Evolutionary conservation across 1,140 invertebrate genomes (phyloP).

Genomic region (Harlomillsia oculata): DNA sequence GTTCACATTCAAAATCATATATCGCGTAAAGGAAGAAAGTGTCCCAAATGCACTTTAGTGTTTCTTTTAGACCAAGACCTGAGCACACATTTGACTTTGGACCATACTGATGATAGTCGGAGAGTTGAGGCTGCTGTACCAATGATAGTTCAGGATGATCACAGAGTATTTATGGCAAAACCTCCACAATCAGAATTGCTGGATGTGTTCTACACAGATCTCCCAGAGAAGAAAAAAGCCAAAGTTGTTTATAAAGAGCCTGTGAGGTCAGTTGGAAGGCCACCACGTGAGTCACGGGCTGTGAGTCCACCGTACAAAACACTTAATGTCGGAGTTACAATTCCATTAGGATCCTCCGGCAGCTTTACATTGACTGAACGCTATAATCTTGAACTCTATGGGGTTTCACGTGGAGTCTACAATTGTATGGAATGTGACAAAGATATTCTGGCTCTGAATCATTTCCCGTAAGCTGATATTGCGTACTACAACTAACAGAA

Average conservation of each 20-base stretch:
- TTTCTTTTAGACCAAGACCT: conserved; percentile 19
- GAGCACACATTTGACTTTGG: conserved; percentile 5
- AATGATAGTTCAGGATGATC: neutral
- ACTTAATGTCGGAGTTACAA: too few species aligned
- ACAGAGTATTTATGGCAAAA: neutral
- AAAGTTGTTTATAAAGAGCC: too few species aligned
- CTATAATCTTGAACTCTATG: neutral
- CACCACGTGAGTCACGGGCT: too few species aligned
- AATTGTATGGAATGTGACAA: conserved; percentile 60
- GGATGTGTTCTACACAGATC: too few species aligned
- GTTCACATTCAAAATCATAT: conserved; percentile 37
- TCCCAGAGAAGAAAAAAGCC: too few species aligned
- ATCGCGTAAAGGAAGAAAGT: conserved; percentile 18
- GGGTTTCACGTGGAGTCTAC: conserved; percentile 6
- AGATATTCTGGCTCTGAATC: conserved; percentile 52
- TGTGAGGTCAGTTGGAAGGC: too few species aligned
- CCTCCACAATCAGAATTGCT: neutral
- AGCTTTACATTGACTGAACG: too few species aligned
- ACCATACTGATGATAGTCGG: neutral
- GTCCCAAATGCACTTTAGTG: conserved; percentile 8
- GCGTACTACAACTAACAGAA: neutral
- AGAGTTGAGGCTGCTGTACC: neutral
- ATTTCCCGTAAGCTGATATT: conserved; percentile 54
- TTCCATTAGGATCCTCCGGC: too few species aligned
- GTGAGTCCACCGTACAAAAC: too few species aligned